Percentiles rank a stretch among this genome's conserved stretches.
phyloP scores from a whole-genome alignment of 2,113 vertebrate genomes.

The Notarius lentiginosus region DNA sequence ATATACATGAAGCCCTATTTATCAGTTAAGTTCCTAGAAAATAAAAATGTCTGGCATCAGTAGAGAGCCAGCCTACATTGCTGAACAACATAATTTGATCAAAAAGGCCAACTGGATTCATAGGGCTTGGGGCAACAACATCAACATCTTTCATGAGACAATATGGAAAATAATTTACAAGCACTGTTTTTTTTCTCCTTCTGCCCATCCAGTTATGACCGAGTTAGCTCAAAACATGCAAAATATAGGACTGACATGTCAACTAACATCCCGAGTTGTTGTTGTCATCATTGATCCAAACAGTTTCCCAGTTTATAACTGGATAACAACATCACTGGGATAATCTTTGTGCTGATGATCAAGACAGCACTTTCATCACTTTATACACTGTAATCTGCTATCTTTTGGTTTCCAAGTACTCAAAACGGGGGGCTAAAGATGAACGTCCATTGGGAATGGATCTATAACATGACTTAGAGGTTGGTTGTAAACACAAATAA shows the following conservation, averaged over 20 bases:
- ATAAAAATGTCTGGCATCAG: not conserved
- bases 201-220: not conserved
- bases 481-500: not conserved
- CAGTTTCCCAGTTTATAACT: not conserved
- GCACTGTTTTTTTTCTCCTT: not conserved
- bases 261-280: not conserved
- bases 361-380: no score
- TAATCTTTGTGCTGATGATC: not conserved
- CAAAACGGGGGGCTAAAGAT: not conserved
- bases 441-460: not conserved
- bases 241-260: not conserved
- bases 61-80: no score
- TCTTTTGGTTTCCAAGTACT: not conserved
- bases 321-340: not conserved
- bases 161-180: not conserved
- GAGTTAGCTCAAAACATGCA: not conserved
- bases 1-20: not conserved
- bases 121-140: not conserved
- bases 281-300: not conserved
- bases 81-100: not conserved
- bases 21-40: not conserved
- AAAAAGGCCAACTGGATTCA: not conserved
- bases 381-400: not conserved
- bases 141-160: no score
- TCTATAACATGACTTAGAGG: not conserved